Evolutionary conservation across 2,888 invertebrate species (phyloP).

Genomic region (Lepeophtheirus nordmannii): DNA sequence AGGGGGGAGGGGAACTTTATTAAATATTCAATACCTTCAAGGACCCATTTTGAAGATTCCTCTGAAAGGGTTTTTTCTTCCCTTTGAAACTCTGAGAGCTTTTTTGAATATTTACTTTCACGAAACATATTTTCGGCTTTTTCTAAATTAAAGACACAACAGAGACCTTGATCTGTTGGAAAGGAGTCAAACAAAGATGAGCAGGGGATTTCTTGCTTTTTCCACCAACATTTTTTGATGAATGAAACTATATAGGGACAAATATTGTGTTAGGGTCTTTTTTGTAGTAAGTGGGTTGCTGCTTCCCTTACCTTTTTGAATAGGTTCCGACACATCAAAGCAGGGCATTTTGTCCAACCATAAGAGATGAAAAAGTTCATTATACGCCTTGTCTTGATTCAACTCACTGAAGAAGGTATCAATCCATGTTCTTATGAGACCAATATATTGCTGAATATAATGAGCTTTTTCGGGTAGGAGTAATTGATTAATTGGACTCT

Average conservation of each 20-base stretch:
- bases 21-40: not conserved
- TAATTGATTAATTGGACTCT: not conserved
- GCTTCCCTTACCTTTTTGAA: not conserved
- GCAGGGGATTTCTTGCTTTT: conserved; percentile 8
- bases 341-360: not conserved
- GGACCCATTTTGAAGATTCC: too few relatives aligned
- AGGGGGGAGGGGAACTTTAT: not conserved
- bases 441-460: not conserved
- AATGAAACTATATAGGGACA: not conserved
- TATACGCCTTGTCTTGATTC: not conserved
- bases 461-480: not conserved
- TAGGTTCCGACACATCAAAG: not conserved
- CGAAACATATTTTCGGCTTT: conserved; percentile 9
- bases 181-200: not conserved
- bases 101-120: not conserved
- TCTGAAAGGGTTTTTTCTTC: not conserved
- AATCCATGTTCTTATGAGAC: not conserved
- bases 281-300: not conserved
- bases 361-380: not conserved
- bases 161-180: conserved; percentile 17
- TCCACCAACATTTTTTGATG: conserved; percentile 11
- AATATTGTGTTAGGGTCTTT: not conserved
- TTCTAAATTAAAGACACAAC: conserved; percentile 17
- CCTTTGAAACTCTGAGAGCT: not conserved
- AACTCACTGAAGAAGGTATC: not conserved